Percentiles rank a stretch among this genome's conserved stretches.
phyloP scores from a whole-genome alignment of 2,797 vertebrate genomes.

The Hoplostethus atlanticus region DNA sequence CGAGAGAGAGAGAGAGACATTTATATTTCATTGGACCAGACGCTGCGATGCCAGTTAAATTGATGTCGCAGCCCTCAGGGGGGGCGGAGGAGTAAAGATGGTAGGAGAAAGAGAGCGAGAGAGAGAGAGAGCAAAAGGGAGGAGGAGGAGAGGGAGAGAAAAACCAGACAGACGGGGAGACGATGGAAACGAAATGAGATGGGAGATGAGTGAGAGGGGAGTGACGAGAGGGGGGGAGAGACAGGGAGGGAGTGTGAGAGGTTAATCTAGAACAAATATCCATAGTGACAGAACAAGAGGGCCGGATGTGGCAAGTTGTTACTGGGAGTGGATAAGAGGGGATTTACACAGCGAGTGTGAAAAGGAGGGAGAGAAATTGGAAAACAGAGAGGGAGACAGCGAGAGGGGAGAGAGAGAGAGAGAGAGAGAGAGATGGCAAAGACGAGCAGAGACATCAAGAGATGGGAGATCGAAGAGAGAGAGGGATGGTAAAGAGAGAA shows the following conservation, averaged over 20 bases:
- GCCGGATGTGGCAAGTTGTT: constrained; percentile 66
- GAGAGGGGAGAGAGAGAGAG: constrained; percentile 9
- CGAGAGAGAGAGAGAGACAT: constrained; percentile 56
- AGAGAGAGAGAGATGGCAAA: constrained; percentile 23
- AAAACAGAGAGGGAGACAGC: constrained; percentile 46
- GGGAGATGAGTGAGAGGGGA: constrained; percentile 24
- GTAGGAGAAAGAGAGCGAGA: constrained; percentile 16
- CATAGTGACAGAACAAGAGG: constrained; percentile 74
- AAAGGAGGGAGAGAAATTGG: constrained; percentile 56
- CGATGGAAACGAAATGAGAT: neutral
- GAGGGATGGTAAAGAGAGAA: constrained; percentile 11
- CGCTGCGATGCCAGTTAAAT: constrained; percentile 64
- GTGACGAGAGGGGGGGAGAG: constrained; percentile 19
- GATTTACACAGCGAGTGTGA: constrained; percentile 68
- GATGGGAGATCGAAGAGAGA: constrained; percentile 18
- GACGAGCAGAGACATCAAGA: constrained; percentile 27
- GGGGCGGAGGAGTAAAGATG: constrained; percentile 26
- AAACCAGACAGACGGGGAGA: neutral
- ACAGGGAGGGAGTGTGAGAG: constrained; percentile 46
- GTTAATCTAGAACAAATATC: constrained; percentile 81
- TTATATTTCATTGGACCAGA: constrained; percentile 78
- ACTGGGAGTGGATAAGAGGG: constrained; percentile 72
- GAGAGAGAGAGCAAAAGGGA: neutral
- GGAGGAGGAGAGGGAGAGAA: neutral
- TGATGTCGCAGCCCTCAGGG: constrained; percentile 57